These are phyloP conservation scores for Mystacides longicornis DNA, from an alignment of 2,888 invertebrate genomes.

Conservation along the genomic window DNA sequence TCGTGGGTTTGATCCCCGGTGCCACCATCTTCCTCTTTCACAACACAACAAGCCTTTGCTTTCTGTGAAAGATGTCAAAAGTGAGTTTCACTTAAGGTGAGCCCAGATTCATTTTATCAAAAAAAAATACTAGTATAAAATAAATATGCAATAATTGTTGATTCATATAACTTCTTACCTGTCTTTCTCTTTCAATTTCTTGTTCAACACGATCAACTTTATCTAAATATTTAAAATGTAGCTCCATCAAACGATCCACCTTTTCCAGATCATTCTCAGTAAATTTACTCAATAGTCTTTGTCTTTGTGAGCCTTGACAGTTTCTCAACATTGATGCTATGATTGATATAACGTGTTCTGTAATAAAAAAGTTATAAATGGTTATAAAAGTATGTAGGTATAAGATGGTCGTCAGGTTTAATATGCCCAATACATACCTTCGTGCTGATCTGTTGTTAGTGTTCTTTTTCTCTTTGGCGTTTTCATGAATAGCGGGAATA, in stretches of 20 bases:
- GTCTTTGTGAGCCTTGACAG: conserved; percentile 84
- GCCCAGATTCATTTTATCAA: no score
- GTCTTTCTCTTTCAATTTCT: conserved; percentile 55
- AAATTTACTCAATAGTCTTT: conserved; percentile 89
- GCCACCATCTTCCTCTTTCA: no score
- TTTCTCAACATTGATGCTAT: conserved; percentile 90
- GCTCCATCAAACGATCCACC: conserved; percentile 89
- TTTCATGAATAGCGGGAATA: conserved; percentile 99
- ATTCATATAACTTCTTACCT: conserved; percentile 32
- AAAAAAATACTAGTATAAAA: no score
- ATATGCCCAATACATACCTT: no score
- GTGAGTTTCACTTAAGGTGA: no score
- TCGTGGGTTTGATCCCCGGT: no score
- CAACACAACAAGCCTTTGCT: no score
- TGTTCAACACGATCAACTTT: conserved; percentile 82
- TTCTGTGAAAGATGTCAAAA: no score
- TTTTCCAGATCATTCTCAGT: conserved; percentile 98
- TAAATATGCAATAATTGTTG: no score
- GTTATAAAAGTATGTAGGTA: no score
- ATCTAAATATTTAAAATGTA: conserved; percentile 95
- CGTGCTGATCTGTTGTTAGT: conserved; percentile 80
- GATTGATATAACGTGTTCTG: conserved; percentile 89
- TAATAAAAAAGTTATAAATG: not conserved
- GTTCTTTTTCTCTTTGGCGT: conserved; percentile 85
- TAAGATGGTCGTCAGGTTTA: no score